Conservation (phyloP, 1,140 invertebrate species). For the Diploscapter pachys region DNA sequence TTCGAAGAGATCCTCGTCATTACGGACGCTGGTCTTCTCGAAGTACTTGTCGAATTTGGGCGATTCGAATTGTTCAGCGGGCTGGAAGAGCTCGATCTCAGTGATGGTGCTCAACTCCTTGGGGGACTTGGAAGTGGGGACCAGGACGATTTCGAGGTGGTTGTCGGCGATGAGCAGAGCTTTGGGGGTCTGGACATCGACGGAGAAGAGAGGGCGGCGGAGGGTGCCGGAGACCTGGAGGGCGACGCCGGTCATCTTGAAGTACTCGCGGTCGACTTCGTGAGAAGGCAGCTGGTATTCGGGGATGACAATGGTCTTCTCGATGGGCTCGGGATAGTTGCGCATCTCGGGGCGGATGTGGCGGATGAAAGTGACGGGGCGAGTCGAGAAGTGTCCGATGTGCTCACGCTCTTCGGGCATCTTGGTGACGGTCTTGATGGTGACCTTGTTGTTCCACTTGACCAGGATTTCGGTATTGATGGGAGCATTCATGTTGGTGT, state of each 20-base stretch:
- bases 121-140: slow-evolving; percentile 23
- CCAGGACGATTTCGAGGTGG: slow-evolving; percentile 27
- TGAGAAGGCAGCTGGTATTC: slow-evolving; percentile 18
- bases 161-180: slow-evolving; percentile 22
- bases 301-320: slow-evolving; percentile 28
- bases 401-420: slow-evolving; percentile 34
- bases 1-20: slow-evolving; percentile 9
- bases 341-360: slow-evolving; percentile 17
- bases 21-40: slow-evolving; percentile 12
- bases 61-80: slow-evolving; percentile 9
- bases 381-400: slow-evolving; percentile 33
- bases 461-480: slow-evolving; percentile 35
- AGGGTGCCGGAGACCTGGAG: slow-evolving; percentile 18
- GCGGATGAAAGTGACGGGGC: slow-evolving; percentile 40
- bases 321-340: slow-evolving; percentile 20
- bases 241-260: slow-evolving; percentile 23
- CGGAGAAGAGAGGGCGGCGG: slow-evolving; percentile 9
- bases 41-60: slow-evolving; percentile 21
- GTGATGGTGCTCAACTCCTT: slow-evolving; percentile 20
- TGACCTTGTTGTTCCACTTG: slow-evolving; percentile 32
- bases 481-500: slow-evolving; percentile 39
- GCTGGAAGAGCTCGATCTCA: slow-evolving; percentile 6
- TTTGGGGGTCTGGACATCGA: neutral
- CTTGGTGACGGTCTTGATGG: slow-evolving; percentile 34
- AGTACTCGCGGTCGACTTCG: slow-evolving; percentile 19